Percentiles rank a stretch among this genome's conserved stretches.
phyloP scores from a whole-genome alignment of 2,797 vertebrate genomes.

The Brachyrhaphis roseni region DNA sequence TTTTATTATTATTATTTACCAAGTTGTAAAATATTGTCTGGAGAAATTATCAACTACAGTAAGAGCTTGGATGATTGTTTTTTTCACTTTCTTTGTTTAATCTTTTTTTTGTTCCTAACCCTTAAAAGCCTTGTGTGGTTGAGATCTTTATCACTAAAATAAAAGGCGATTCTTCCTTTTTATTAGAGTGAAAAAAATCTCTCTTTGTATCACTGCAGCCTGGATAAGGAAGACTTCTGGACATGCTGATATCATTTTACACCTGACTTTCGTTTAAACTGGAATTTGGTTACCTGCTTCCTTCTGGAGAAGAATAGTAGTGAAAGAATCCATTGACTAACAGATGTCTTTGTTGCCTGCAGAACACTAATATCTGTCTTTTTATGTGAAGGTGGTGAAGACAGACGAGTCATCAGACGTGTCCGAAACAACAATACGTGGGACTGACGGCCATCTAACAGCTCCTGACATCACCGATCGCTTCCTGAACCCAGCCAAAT shows the following conservation, averaged over 20 bases:
- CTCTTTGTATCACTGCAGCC: neutral
- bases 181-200: neutral
- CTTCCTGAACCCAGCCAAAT: constrained; percentile 22
- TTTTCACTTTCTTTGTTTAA: neutral
- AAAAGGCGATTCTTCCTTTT: neutral
- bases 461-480: constrained; percentile 27
- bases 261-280: neutral
- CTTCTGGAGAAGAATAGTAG: neutral
- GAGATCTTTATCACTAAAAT: neutral
- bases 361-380: neutral
- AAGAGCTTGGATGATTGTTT: neutral
- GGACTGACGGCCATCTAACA: constrained; percentile 25
- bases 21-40: neutral
- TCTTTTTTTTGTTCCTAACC: neutral
- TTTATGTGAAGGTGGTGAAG: constrained; percentile 58
- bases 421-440: constrained; percentile 26
- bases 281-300: neutral
- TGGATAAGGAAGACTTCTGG: neutral
- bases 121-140: neutral
- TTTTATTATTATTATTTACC: neutral
- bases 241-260: neutral
- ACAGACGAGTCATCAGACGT: constrained; percentile 32
- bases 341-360: neutral
- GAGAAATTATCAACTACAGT: neutral
- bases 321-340: neutral